Percentiles rank a stretch among this genome's conserved stretches.
phyloP scores from a whole-genome alignment of 2,113 vertebrate genomes.

The Nipponia nippon region DNA sequence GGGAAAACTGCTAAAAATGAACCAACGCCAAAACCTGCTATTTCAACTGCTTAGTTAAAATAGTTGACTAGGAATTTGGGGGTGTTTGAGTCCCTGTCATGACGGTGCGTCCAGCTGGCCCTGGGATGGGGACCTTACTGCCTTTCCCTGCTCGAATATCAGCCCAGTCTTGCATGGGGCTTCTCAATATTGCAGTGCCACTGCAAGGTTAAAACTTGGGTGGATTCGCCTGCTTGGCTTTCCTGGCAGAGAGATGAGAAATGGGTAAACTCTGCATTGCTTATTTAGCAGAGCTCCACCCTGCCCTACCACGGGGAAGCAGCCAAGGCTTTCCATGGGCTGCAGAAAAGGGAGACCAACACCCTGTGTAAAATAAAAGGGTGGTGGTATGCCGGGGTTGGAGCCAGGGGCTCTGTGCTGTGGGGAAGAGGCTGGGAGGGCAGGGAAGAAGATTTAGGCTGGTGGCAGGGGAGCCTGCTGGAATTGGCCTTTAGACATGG shows the following conservation, averaged over 20 bases:
- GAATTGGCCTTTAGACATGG: neutral
- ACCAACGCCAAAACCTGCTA: neutral
- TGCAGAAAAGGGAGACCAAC: neutral
- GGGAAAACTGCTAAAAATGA: neutral
- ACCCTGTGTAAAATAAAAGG: neutral
- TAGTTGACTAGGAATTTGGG: neutral
- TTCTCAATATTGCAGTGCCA: neutral
- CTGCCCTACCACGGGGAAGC: rapidly evolving
- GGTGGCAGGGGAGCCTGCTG: neutral
- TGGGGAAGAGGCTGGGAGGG: neutral
- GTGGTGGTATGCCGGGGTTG: rapidly evolving
- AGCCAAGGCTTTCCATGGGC: neutral
- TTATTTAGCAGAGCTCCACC: neutral
- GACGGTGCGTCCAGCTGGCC: neutral
- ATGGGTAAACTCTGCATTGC: neutral
- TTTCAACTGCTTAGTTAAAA: neutral
- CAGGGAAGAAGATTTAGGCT: neutral
- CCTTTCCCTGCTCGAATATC: rapidly evolving
- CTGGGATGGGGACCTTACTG: neutral
- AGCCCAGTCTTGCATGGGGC: rapidly evolving
- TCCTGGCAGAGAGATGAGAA: neutral
- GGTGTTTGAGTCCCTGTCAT: neutral
- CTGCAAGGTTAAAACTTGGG: neutral
- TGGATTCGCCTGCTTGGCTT: neutral
- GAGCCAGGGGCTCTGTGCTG: neutral